Conservation (phyloP, 2,113 vertebrate species). For the Solenodon paradoxus region DNA sequence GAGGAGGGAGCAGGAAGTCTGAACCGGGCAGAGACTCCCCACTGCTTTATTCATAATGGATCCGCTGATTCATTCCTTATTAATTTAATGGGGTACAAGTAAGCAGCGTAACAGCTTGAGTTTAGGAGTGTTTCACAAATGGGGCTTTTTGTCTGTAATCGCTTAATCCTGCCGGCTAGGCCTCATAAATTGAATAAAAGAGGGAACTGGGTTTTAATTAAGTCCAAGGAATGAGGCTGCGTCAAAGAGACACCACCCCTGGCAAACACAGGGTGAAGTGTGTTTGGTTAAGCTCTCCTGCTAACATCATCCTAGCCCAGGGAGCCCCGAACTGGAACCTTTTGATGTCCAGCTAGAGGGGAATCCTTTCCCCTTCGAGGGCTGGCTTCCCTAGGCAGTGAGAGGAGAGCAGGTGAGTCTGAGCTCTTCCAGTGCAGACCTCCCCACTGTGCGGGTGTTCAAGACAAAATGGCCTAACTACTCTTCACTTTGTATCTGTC, state of each 20-base stretch:
- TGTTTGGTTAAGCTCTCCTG: conserved; percentile 80
- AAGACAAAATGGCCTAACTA: not conserved
- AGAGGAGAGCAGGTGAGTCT: not conserved
- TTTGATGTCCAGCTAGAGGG: conserved; percentile 78
- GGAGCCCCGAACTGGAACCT: conserved; percentile 72
- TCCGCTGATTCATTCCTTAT: conserved; percentile 90
- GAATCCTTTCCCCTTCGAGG: conserved; percentile 67
- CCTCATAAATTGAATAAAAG: conserved; percentile 92
- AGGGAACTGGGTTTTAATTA: conserved; percentile 98
- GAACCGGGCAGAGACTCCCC: conserved; percentile 85
- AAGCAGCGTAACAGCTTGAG: conserved; percentile 89
- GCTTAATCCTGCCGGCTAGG: conserved; percentile 97
- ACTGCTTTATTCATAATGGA: conserved; percentile 92
- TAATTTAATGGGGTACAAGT: conserved; percentile 95
- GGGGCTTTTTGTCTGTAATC: conserved; percentile 96
- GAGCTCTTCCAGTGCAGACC: conserved; percentile 2
- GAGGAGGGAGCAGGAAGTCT: conserved; percentile 87
- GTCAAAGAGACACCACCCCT: conserved; percentile 84
- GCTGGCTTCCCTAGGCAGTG: not conserved
- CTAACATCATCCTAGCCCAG: conserved; percentile 66
- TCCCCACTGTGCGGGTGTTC: not conserved
- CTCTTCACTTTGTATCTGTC: not conserved
- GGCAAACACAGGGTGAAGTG: conserved; percentile 81
- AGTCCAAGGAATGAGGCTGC: conserved; percentile 87
- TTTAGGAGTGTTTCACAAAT: conserved; percentile 94